phyloP scores from a whole-genome alignment of 92 coral and sea anemone species.

The Plumapathes pennacea region DNA sequence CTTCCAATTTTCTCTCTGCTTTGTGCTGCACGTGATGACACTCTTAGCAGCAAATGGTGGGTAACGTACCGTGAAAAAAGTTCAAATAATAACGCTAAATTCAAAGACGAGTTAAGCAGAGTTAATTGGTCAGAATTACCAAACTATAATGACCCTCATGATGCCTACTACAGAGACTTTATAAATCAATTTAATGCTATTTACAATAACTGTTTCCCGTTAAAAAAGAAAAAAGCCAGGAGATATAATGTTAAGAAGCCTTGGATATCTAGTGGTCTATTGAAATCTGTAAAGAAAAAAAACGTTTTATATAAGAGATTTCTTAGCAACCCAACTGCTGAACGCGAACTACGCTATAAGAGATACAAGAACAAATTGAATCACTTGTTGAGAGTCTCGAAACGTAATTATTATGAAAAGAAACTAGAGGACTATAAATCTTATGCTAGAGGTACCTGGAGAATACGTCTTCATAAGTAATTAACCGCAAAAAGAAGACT shows the following conservation, averaged over 20 bases:
- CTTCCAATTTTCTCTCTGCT: too few relatives aligned
- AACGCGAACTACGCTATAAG: conserved; percentile 6
- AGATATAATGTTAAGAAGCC: conserved; percentile 23
- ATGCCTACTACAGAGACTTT: conserved; percentile 18
- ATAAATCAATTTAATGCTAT: conserved; percentile 7
- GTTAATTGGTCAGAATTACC: conserved; percentile 30
- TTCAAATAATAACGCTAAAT: too few relatives aligned
- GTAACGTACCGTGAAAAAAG: too few relatives aligned
- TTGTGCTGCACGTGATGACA: too few relatives aligned
- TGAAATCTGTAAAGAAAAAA: conserved; percentile 30
- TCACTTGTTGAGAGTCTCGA: conserved; percentile 16
- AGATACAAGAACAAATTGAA: conserved; percentile 28
- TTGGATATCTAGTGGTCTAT: conserved; percentile 36
- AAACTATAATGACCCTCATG: conserved; percentile 15
- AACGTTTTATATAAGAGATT: conserved; percentile 18
- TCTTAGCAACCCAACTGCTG: conserved; percentile 7
- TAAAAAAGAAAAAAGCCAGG: conserved; percentile 14
- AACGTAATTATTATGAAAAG: conserved; percentile 12
- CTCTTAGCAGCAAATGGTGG: too few relatives aligned
- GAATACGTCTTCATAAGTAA: conserved; percentile 37
- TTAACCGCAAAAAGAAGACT: conserved; percentile 13
- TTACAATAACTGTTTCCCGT: conserved; percentile 36
- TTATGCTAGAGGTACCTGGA: conserved; percentile 34
- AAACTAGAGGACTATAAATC: conserved; percentile 9
- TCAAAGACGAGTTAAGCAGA: too few relatives aligned